Conservation (phyloP, 2,797 vertebrate genomes). For the Aphelocoma californica region DNA sequence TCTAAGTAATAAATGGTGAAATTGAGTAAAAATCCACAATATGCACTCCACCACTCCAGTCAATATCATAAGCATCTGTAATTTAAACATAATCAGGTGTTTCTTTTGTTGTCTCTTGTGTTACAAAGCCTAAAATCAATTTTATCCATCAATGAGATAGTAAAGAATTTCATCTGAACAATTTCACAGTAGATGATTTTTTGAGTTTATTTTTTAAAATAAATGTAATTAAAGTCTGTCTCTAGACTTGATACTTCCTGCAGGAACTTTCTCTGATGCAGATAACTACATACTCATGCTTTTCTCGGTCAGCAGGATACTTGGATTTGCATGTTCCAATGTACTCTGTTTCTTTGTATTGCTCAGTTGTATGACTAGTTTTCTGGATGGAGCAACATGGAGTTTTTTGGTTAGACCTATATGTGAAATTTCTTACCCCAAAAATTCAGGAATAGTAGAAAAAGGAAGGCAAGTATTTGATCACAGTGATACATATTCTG, state of each 20-base stretch:
- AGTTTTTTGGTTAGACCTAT: neutral
- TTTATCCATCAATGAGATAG: neutral
- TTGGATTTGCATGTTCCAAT: neutral
- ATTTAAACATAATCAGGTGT: neutral
- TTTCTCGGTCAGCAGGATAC: neutral
- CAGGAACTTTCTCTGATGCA: neutral
- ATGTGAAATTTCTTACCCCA: neutral
- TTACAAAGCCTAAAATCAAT: neutral
- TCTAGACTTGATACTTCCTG: neutral
- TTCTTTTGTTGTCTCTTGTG: neutral
- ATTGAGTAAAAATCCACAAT: neutral
- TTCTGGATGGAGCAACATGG: neutral
- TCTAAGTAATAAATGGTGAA: neutral
- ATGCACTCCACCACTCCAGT: neutral
- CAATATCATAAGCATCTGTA: neutral
- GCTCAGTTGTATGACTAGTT: neutral
- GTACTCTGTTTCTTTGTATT: neutral
- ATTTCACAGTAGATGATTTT: neutral
- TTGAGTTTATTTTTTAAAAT: neutral
- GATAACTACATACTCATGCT: neutral
- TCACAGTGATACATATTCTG: neutral
- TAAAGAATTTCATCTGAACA: neutral
- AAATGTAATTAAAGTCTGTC: neutral
- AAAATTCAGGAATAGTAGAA: neutral
- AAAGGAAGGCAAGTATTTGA: neutral